Evolutionary conservation across 2,797 vertebrate species (phyloP).

Genomic region (Chaetodon trifasciatus): DNA sequence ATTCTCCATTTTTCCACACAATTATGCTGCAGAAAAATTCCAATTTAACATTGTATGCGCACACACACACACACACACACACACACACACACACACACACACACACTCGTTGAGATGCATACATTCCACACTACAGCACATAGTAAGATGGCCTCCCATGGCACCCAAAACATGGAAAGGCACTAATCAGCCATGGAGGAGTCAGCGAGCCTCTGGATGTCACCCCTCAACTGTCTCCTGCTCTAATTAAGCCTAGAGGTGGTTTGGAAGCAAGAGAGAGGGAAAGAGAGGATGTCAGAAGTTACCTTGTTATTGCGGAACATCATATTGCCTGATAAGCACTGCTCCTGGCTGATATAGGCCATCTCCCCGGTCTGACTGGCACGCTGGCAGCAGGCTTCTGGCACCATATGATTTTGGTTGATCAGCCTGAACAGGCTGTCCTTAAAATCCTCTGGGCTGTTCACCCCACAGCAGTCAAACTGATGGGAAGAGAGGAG

Average conservation of each 20-base stretch:
- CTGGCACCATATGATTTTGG: conserved; percentile 81
- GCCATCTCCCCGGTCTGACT: conserved; percentile 83
- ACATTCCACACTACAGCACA: conserved; percentile 25
- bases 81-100: conserved; percentile 1
- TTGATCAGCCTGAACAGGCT: conserved; percentile 85
- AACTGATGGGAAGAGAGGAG: conserved; percentile 84
- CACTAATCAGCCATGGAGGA: conserved; percentile 77
- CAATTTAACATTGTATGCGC: conserved; percentile 10
- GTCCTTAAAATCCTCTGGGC: conserved; percentile 93
- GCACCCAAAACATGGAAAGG: conserved; percentile 68
- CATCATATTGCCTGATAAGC: conserved; percentile 87
- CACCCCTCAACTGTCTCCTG: conserved; percentile 68
- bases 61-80: conserved; percentile 2
- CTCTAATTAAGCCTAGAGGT: conserved; percentile 76
- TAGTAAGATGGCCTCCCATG: conserved; percentile 57
- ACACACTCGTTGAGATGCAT: conserved; percentile 5
- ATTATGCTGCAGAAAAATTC: conserved; percentile 5
- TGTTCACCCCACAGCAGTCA: conserved; percentile 96
- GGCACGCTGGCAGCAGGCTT: conserved; percentile 91
- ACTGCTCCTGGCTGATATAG: conserved; percentile 87
- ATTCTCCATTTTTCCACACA: conserved; percentile 41
- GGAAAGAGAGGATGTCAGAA: conserved; percentile 52
- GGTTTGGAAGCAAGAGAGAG: conserved; percentile 45
- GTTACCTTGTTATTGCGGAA: conserved; percentile 94
- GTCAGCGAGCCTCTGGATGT: conserved; percentile 65